Conservation (phyloP, 2,797 vertebrate species). For the Euphonia xanthogaster region DNA sequence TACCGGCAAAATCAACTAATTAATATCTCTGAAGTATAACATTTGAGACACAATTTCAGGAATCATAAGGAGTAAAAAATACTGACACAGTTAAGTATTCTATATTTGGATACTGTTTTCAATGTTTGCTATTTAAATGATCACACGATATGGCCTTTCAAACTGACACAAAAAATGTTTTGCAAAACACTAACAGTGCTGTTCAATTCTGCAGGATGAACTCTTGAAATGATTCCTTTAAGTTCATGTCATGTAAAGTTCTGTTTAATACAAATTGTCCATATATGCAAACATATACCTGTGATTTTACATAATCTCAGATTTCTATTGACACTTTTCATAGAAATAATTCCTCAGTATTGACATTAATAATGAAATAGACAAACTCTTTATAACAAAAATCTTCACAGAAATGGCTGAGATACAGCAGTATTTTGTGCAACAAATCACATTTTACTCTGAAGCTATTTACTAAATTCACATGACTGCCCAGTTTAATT, state of each 20-base stretch:
- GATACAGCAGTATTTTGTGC: not conserved
- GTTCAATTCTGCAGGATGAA: not conserved
- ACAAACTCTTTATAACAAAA: not conserved
- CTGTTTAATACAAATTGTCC: not conserved
- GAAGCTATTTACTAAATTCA: not conserved
- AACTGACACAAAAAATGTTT: not conserved
- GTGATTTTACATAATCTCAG: not conserved
- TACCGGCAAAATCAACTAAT: not conserved
- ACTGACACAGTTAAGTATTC: not conserved
- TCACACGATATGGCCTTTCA: not conserved
- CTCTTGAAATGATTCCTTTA: not conserved
- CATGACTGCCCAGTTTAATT: not conserved
- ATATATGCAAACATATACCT: not conserved
- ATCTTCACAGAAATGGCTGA: not conserved
- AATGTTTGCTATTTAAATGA: not conserved
- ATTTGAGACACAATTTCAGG: not conserved
- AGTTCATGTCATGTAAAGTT: not conserved
- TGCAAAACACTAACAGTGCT: not conserved
- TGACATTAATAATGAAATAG: not conserved
- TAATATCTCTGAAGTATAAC: not conserved
- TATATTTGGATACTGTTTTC: not conserved
- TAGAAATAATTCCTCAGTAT: not conserved
- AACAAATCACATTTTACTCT: not conserved
- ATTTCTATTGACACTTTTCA: not conserved
- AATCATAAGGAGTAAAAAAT: not conserved